These are phyloP conservation scores for Drosophila yooni DNA, from an alignment of 2,888 invertebrate genomes.

Conservation along the genomic window DNA sequence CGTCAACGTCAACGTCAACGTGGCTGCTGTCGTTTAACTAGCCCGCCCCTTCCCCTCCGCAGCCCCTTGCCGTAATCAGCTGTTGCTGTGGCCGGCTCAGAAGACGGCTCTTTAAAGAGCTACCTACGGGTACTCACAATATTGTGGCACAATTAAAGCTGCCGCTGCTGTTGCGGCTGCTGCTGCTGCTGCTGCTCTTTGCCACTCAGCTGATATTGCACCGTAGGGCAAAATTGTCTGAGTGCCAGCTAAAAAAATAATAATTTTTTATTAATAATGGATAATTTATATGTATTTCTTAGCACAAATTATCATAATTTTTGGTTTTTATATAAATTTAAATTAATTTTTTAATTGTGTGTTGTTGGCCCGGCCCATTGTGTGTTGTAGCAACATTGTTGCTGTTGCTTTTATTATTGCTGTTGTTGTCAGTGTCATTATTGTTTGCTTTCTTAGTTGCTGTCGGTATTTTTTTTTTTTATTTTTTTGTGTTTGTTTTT, in stretches of 20 bases:
- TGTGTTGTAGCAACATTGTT: slow-evolving; percentile 20
- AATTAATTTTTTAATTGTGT: background rate
- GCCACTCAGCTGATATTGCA: slow-evolving; percentile 48
- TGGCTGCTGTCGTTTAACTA: slow-evolving; percentile 35
- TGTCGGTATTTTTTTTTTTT: slow-evolving; percentile 35
- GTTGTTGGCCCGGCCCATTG: slow-evolving; percentile 10
- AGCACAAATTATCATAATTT: background rate
- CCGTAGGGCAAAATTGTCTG: slow-evolving; percentile 30
- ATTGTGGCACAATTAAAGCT: slow-evolving; percentile 77
- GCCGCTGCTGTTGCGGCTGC: slow-evolving; percentile 37
- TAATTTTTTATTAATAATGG: background rate
- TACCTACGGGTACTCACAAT: slow-evolving; percentile 75
- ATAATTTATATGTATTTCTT: background rate
- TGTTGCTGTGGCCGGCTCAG: slow-evolving; percentile 50
- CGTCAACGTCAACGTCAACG: slow-evolving; percentile 74
- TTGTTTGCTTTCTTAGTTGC: slow-evolving; percentile 61
- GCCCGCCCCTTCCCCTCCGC: slow-evolving; percentile 12
- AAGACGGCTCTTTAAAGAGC: slow-evolving; percentile 60
- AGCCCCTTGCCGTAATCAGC: slow-evolving; percentile 60
- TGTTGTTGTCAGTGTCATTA: slow-evolving; percentile 58
- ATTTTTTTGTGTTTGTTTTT: slow-evolving; percentile 14
- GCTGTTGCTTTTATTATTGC: slow-evolving; percentile 9
- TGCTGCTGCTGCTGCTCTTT: slow-evolving; percentile 9
- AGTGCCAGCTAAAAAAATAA: background rate
- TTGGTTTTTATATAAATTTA: background rate